Conservation (phyloP, 2,113 vertebrate genomes). For the Alectura lathami region DNA sequence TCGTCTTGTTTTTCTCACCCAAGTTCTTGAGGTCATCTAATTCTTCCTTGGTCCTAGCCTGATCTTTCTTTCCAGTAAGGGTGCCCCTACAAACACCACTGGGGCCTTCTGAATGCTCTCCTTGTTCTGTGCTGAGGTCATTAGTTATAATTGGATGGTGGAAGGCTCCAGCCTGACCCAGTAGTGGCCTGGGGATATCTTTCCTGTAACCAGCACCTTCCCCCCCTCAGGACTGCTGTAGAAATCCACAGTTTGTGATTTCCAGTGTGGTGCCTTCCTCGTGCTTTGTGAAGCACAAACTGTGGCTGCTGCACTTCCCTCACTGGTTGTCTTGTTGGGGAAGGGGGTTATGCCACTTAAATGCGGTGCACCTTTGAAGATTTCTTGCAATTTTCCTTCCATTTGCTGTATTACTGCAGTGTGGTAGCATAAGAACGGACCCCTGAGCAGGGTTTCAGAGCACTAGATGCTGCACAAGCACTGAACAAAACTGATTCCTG, state of each 20-base stretch:
- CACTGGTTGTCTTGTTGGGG: background rate
- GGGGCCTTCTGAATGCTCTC: background rate
- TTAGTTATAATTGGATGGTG: background rate
- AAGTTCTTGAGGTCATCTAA: background rate
- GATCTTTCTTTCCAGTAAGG: background rate
- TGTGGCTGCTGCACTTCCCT: background rate
- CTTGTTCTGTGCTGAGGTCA: fast-evolving
- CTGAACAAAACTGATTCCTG: background rate
- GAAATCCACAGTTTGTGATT: background rate
- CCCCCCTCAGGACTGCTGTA: background rate
- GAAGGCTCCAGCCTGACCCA: background rate
- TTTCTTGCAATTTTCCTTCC: background rate
- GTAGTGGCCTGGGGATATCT: background rate
- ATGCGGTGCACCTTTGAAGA: background rate
- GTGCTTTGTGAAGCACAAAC: background rate
- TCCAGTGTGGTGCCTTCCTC: background rate
- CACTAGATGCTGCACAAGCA: background rate
- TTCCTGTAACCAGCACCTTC: background rate
- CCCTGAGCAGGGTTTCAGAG: background rate
- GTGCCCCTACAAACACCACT: background rate
- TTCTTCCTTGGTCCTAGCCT: background rate
- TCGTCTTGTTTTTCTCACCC: background rate
- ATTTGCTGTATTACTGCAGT: background rate
- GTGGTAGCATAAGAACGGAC: background rate
- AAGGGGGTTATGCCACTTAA: background rate